A percentile compares a stretch with the other conserved stretches of the same genome.
Conservation (phyloP, 2,113 vertebrate species). For the Amblyornis subalaris region DNA sequence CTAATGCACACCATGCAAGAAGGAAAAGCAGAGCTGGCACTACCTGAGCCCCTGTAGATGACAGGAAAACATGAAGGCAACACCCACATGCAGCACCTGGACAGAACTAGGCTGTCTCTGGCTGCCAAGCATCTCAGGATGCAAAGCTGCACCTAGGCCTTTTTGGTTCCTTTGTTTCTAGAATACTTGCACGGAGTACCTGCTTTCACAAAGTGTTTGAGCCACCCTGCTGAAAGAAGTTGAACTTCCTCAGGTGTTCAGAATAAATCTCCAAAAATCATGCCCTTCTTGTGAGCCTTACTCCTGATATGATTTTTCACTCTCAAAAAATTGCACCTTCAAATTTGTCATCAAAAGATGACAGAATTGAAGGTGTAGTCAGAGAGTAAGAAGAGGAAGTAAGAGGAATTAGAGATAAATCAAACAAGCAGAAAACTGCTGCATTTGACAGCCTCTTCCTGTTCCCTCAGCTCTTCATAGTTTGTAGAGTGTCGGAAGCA, state of each 20-base stretch:
- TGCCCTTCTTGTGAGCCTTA: background rate
- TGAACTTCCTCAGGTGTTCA: background rate
- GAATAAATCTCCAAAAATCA: background rate
- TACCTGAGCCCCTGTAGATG: background rate
- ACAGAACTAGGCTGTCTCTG: accelerated
- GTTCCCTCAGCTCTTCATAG: background rate
- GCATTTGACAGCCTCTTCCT: slow-evolving; percentile 6
- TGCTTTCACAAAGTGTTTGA: background rate
- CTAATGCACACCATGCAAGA: background rate
- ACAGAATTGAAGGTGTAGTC: background rate
- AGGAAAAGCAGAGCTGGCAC: background rate
- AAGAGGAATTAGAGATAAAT: background rate
- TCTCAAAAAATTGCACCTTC: background rate
- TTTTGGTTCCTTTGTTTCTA: background rate
- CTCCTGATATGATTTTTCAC: background rate
- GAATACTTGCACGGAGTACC: background rate
- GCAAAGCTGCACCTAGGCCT: background rate
- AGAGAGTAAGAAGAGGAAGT: background rate
- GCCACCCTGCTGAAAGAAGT: background rate
- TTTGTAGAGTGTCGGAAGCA: background rate
- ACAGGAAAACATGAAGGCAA: background rate
- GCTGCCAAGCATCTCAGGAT: background rate
- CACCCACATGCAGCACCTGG: accelerated
- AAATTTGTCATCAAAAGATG: background rate
- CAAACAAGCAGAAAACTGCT: background rate